Percentiles rank a stretch among this genome's conserved stretches.
These are phyloP conservation scores for Cephus spinipes DNA, from an alignment of 2,888 invertebrate species.

Conservation along the genomic window DNA sequence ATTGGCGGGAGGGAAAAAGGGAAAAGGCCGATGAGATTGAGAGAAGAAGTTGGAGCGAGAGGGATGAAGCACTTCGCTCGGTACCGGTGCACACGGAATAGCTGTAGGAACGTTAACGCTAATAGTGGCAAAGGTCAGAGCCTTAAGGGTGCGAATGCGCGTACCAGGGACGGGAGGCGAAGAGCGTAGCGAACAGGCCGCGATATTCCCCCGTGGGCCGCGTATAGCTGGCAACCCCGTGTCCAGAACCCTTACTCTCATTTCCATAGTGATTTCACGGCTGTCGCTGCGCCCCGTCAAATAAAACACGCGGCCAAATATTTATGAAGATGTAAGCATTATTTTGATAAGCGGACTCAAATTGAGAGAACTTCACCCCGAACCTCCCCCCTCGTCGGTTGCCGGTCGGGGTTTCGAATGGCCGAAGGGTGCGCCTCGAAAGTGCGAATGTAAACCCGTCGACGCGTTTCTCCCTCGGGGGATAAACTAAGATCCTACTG, in stretches of 20 bases:
- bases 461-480: conserved; percentile 48
- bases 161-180: neutral
- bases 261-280: conserved; percentile 55
- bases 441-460: conserved; percentile 65
- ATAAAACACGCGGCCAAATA: conserved; percentile 57
- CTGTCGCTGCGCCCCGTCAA: conserved; percentile 39
- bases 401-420: conserved; percentile 9
- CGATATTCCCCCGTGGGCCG: neutral
- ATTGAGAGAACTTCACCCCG: conserved; percentile 40
- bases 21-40: neutral
- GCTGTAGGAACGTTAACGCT: neutral
- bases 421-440: conserved; percentile 33
- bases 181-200: neutral
- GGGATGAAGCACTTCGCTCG: neutral
- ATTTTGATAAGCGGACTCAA: conserved; percentile 64
- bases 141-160: neutral
- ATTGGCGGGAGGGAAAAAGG: neutral
- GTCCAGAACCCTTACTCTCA: neutral
- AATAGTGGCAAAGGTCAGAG: neutral
- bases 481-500: conserved; percentile 51
- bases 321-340: conserved; percentile 66
- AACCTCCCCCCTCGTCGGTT: neutral
- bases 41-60: neutral
- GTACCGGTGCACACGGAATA: neutral
- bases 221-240: neutral